Base-by-base conservation (phyloP, 2,113 vertebrate genomes). In the Rhabdornis inornatus region DNA sequence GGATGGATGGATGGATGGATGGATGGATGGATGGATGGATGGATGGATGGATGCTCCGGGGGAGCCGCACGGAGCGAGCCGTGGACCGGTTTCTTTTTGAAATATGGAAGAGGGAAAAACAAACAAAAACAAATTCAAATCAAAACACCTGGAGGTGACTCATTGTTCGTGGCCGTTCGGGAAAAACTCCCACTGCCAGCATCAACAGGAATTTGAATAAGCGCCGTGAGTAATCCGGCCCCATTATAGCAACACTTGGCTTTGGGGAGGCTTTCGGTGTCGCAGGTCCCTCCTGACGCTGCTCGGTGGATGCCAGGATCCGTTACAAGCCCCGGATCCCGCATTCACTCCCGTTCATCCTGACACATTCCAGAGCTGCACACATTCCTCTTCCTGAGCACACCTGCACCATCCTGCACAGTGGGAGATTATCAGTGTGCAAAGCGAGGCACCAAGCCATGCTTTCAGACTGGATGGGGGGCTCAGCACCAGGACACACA, bases 61-160 rank as follows among this genome's bases (percentile, higher is more conserved):
- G 39, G 1, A 11, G 28, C 15, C 50, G 61, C 37, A 5, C 17
- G 14, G 37, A 27, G 33, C 4, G 44, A 66, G 83, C 39, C n/a
- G 33, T 7, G 25, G 7, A n/a, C 2, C 70, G 59, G 23, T 25
- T 92, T 25, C 47, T 71, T 83, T 93, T 76, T 28, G n/a, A 88
- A 91, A 93, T 79, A 63, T 2, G 1, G 71, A 87, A 25, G 40
- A 19, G 27, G 27, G 28, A 27, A 47, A 44, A 44, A 68, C n/a
- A n/a, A n/a, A n/a, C n/a, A 64, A 60, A 24, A 61, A 50, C 17
- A 35, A 59, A 39, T 40, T 96, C 82, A 88, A 94, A 94, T 81
- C 55, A 72, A 96, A 96, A 52, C 95, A 94, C 94, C 93, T 93
- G 94, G 65, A 61, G 55, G 12, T 91, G 96, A 97, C 35, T 97